Evolutionary conservation across 2,113 vertebrate species (phyloP), one percentile per base, ranked within the genome.

Genomic region (human): DNA sequence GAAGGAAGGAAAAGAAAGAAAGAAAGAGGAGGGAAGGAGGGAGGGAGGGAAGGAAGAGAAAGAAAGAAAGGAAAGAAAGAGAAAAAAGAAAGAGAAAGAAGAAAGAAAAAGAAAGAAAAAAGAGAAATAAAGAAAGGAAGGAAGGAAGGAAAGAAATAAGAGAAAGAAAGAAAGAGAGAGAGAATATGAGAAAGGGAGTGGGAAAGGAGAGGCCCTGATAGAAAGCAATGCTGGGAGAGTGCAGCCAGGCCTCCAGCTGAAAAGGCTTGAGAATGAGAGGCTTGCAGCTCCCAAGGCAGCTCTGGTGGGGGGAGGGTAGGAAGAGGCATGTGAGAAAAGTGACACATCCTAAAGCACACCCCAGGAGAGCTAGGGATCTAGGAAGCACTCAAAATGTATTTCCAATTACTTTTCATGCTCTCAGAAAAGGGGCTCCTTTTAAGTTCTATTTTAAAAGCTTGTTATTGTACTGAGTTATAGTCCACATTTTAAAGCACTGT

Each of bases 341-440:
- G 92, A 0, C 95, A 89, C 78, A 52, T 97, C 87, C 85, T 78
- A 97, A 97, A 48, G 96, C 94, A 27, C 45, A 89, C 96, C 93
- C 97, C 76, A 91, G 93, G 95, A 97, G 89, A 38, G 0, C 96
- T 87, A 81, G 79, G 90, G 93, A 98, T 93, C 93, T 89, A 96
- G 98, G 96, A 96, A 98, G 89, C 50, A 79, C 85, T 93, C 96
- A 92, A 96, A 90, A 8, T 80, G 97, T 90, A 98, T 97, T 73
- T 92, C 96, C 98, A 96, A 97, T 98, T 98, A 94, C 96, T 98
- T 98, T 98, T 97, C 96, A 98, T 98, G 98, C 97, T 98, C 96
- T 66, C 93, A 97, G 96, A 97, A 98, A 97, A 98, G 94, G 81
- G 85, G 95, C 89, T 95, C 89, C 97, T 98, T 98, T 98, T 96